Conservation (phyloP, 2,888 invertebrate species). For the Panopea generosa region DNA sequence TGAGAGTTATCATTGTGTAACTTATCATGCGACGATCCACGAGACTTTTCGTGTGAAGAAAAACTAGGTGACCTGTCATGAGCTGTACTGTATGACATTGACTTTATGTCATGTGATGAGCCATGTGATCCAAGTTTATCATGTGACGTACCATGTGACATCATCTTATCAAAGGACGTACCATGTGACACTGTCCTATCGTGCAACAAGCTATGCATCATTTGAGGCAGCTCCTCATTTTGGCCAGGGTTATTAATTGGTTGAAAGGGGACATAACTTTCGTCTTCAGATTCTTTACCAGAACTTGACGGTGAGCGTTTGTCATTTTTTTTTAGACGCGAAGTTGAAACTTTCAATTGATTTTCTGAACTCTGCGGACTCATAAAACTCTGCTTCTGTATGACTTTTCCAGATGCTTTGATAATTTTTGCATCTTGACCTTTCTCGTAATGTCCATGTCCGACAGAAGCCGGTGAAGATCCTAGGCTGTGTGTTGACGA, state of each 20-base stretch:
- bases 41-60: not conserved
- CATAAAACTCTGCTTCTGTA: constrained; percentile 57
- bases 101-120: not conserved
- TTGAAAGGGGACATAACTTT: constrained; percentile 70
- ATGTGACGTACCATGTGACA: no score
- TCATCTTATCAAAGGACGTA: no score
- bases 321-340: constrained; percentile 30
- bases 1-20: constrained; percentile 4
- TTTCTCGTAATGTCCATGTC: constrained; percentile 45
- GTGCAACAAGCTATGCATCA: no score
- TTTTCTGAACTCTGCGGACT: constrained; percentile 33
- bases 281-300: constrained; percentile 70
- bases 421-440: constrained; percentile 59
- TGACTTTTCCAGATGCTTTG: constrained; percentile 65
- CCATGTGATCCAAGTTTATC: constrained; percentile 8
- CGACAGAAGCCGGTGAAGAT: constrained; percentile 63
- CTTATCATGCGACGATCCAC: constrained; percentile 21
- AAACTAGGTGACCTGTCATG: no score
- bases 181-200: no score
- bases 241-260: constrained; percentile 23
- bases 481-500: constrained; percentile 66
- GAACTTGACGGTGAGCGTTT: constrained; percentile 65
- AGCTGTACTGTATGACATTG: no score
- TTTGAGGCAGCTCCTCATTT: no score
- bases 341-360: constrained; percentile 44